Evolutionary conservation across 2,797 vertebrate genomes (phyloP), one percentile per base, ranked within the genome.

Genomic region (Halcyon badia): DNA sequence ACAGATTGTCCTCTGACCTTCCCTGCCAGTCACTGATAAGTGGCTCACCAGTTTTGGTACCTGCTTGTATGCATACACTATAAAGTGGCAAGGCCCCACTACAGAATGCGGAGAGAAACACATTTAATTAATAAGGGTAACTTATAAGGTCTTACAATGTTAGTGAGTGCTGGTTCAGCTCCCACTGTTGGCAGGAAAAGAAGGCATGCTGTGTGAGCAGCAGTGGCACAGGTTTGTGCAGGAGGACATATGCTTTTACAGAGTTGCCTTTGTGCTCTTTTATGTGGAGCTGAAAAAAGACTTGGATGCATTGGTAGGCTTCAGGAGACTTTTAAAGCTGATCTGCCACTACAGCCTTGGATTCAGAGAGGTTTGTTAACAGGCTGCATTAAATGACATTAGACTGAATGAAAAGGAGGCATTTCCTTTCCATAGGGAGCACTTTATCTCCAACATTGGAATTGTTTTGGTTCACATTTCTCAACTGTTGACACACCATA

Each of bases 1-100:
- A 11, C 25, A 78, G 39, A 39, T 41, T 14, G 19, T 49, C 37
- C 42, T 24, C 51, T 21, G 22, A 8, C 30, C 44, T 69, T 49
- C 26, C 24, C 15, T 69, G 17, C 56, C 3, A 1, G 6, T 68
- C 10, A 5, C 28, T 3, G 1, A 1, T 3, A 1, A 1, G 48
- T 17, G 33, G 9, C 28, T 88, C 26, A 65, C 13, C 11, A 12
- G 2, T 49, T 81, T 28, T 39, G 42, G 17, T 21, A n/a, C 19
- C 56, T 75, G n/a, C 33, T 60, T 70, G 31, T 19, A 33, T 5
- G 16, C 11, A 26, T 14, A 52, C 22, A 39, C 17, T 31, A 7
- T 11, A 18, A 57, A 57, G 10, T 7, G 9, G 10, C 16, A 41
- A 60, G 24, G 33, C 18, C 11, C 5, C 0, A 1, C n/a, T 70